A percentile compares a stretch with the other conserved stretches of the same genome.
These are phyloP conservation scores for Erinaceus europaeus DNA, from an alignment of 2,113 vertebrate species.

Conservation along the genomic window DNA sequence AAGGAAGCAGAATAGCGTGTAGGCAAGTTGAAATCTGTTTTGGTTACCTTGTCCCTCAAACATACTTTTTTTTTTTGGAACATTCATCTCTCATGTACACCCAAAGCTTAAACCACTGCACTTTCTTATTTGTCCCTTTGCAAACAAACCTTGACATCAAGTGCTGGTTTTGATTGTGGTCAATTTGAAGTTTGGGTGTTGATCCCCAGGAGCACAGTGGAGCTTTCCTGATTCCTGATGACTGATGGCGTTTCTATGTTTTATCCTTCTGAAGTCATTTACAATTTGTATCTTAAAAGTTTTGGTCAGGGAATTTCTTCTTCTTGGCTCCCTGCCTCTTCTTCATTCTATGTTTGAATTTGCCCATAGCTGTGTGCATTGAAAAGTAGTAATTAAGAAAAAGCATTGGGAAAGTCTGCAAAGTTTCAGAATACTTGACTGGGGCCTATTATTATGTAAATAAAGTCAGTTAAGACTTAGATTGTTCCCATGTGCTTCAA, in stretches of 20 bases:
- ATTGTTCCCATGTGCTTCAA: not conserved
- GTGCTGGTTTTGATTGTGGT: not conserved
- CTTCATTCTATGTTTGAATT: not conserved
- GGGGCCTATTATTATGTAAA: not conserved
- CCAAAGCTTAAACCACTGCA: not conserved
- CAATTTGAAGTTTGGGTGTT: not conserved
- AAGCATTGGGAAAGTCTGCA: not conserved
- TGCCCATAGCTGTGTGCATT: not conserved
- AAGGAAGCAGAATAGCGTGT: not conserved
- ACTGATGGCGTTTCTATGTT: not conserved
- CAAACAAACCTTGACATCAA: not conserved
- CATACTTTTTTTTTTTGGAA: not conserved
- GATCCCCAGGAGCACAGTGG: not conserved
- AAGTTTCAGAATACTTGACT: not conserved
- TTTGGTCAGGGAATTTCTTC: not conserved
- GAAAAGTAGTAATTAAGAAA: not conserved
- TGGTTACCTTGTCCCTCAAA: not conserved
- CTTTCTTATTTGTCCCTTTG: not conserved
- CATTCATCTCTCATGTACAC: not conserved
- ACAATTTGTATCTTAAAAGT: slow-evolving; percentile 9
- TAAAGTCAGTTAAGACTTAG: not conserved
- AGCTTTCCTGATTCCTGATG: not conserved
- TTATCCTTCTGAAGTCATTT: slow-evolving; percentile 22
- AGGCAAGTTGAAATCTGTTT: not conserved
- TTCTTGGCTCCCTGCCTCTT: not conserved